Evolutionary conservation across 1,140 invertebrate species (phyloP).

Genomic region (Onthophagus taurus): DNA sequence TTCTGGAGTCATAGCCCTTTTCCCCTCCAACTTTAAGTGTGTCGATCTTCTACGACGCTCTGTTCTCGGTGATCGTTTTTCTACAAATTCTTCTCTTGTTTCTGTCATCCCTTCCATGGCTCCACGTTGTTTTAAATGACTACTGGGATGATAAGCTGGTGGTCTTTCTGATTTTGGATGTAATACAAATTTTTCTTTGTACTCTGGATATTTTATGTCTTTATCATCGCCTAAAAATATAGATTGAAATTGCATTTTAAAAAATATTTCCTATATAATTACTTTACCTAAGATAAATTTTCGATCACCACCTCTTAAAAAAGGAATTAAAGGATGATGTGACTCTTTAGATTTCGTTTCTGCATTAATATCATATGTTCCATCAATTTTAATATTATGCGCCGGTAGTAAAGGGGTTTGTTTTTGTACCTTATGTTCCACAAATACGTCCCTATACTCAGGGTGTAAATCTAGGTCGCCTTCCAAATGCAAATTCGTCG

Average conservation of each 20-base stretch:
- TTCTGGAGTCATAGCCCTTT: constrained; percentile 23
- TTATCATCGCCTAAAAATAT: constrained; percentile 17
- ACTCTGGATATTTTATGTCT: constrained; percentile 21
- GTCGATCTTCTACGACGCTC: constrained; percentile 8
- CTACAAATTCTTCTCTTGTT: constrained; percentile 35
- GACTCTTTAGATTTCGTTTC: constrained; percentile 10
- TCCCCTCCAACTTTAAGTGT: constrained; percentile 22
- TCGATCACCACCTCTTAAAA: constrained; percentile 15
- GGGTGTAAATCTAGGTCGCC: constrained; percentile 29
- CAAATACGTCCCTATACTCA: constrained; percentile 34
- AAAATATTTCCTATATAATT: too few relatives aligned
- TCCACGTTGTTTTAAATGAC: constrained; percentile 11
- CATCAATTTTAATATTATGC: constrained; percentile 25
- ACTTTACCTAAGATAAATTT: constrained; percentile 7
- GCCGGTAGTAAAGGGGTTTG: constrained; percentile 19
- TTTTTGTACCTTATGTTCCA: constrained; percentile 26
- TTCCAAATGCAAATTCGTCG: constrained; percentile 38
- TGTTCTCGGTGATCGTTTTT: constrained; percentile 11
- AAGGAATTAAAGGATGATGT: constrained; percentile 25
- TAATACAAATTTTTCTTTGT: constrained; percentile 22
- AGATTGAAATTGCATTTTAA: too few relatives aligned
- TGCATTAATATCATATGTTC: constrained; percentile 6
- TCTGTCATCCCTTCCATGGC: constrained; percentile 39
- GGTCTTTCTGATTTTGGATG: constrained; percentile 14
- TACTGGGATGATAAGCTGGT: constrained; percentile 5